phyloP scores from a whole-genome alignment of 2,113 vertebrate species.

The Cyprinus carpio region DNA sequence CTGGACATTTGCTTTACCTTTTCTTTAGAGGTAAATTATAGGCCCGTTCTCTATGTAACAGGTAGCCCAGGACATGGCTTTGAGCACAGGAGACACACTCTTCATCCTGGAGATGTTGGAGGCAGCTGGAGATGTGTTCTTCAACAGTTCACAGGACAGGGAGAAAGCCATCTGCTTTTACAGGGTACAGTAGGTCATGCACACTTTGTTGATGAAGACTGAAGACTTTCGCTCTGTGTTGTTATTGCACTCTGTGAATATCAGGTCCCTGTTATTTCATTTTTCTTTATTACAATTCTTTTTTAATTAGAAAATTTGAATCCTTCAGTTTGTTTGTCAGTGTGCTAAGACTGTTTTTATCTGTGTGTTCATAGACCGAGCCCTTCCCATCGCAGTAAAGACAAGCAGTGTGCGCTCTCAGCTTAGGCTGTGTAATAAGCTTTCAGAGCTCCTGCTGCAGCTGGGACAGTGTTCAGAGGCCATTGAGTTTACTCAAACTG shows the following conservation, averaged over 20 bases:
- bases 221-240: not conserved
- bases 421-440: constrained; percentile 87
- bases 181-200: constrained; percentile 77
- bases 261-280: too few species aligned
- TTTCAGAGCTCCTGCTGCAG: constrained; percentile 79
- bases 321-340: not conserved
- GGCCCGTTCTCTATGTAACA: constrained; percentile 56
- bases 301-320: not conserved
- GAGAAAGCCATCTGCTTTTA: constrained; percentile 90
- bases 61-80: constrained; percentile 88
- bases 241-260: not conserved
- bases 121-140: constrained; percentile 91
- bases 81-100: constrained; percentile 81
- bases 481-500: constrained; percentile 79
- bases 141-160: constrained; percentile 81
- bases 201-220: not conserved
- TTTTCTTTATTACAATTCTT: not conserved
- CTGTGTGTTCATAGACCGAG: constrained; percentile 73
- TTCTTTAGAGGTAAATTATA: not conserved
- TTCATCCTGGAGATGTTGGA: constrained; percentile 87
- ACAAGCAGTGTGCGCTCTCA: constrained; percentile 71
- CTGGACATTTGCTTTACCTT: not conserved
- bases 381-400: constrained; percentile 85
- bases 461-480: constrained; percentile 79
- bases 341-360: not conserved